These are phyloP conservation scores for Panzeria rudis DNA, from an alignment of 2,888 invertebrate genomes.

Conservation along the genomic window DNA sequence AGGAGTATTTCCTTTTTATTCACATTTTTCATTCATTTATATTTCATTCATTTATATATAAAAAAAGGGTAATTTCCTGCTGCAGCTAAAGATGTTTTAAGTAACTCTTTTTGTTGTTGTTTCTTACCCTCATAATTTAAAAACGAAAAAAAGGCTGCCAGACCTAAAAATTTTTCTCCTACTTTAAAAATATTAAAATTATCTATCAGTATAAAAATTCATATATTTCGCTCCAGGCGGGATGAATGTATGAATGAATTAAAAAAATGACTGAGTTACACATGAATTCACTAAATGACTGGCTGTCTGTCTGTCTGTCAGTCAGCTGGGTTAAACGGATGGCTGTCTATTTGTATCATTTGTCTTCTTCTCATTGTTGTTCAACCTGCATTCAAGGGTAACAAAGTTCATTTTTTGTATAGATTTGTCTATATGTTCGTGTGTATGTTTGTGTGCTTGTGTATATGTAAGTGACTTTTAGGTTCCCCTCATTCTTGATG, in stretches of 20 bases:
- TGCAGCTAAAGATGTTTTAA: constrained; percentile 26
- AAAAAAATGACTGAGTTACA: constrained; percentile 15
- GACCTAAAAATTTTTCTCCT: constrained; percentile 12
- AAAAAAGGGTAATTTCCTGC: constrained; percentile 65
- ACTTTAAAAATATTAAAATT: constrained; percentile 8
- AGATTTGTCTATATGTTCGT: background rate
- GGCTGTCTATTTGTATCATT: constrained; percentile 36
- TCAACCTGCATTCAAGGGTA: constrained; percentile 71
- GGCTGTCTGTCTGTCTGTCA: background rate
- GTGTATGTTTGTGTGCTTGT: constrained; percentile 4
- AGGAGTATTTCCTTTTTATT: background rate
- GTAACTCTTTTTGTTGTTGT: constrained; percentile 49
- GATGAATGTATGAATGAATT: constrained; percentile 37
- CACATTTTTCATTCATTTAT: constrained; percentile 53
- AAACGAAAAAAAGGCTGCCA: constrained; percentile 20
- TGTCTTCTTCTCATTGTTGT: constrained; percentile 49
- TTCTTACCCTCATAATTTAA: background rate
- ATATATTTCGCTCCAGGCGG: background rate
- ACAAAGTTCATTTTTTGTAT: constrained; percentile 65
- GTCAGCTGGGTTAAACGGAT: background rate
- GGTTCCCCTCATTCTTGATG: constrained; percentile 68
- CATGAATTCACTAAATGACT: constrained; percentile 14
- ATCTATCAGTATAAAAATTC: constrained; percentile 21
- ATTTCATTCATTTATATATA: constrained; percentile 50
- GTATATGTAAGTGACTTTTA: constrained; percentile 40